phyloP scores from a whole-genome alignment of 2,797 vertebrate species.

The Enteromius radiatus region DNA sequence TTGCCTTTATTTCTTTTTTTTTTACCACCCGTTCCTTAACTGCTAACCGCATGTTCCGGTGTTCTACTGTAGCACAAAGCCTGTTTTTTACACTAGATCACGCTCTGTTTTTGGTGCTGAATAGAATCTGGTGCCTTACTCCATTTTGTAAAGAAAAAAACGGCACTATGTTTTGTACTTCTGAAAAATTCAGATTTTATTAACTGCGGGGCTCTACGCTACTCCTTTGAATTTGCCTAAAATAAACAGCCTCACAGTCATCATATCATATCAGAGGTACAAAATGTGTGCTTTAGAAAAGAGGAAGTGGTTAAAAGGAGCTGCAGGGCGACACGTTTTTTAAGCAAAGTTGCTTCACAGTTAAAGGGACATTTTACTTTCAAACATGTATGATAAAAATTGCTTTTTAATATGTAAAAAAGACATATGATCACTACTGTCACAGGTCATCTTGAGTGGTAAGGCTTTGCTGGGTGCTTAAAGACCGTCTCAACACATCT shows the following conservation, averaged over 20 bases:
- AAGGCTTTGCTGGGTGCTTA: slow-evolving; percentile 37
- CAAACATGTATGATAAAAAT: neutral
- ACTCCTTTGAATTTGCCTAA: slow-evolving; percentile 51
- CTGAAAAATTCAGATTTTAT: slow-evolving; percentile 13
- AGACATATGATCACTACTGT: neutral
- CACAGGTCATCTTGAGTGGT: neutral
- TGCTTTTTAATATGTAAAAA: neutral
- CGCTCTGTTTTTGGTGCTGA: slow-evolving; percentile 83
- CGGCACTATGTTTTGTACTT: slow-evolving; percentile 59
- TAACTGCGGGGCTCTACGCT: slow-evolving; percentile 70
- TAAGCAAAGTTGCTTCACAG: neutral
- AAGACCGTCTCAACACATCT: neutral
- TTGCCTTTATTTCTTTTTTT: neutral
- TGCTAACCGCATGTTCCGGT: slow-evolving; percentile 49
- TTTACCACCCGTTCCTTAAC: neutral
- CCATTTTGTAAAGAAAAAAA: slow-evolving; percentile 68
- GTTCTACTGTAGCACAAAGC: slow-evolving; percentile 72
- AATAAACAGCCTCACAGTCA: slow-evolving; percentile 47
- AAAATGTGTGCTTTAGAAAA: slow-evolving; percentile 62
- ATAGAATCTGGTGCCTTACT: slow-evolving; percentile 93
- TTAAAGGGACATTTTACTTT: neutral
- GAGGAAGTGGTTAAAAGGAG: slow-evolving; percentile 43
- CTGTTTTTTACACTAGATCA: slow-evolving; percentile 55
- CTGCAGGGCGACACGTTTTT: neutral
- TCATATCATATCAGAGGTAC: slow-evolving; percentile 75